These are phyloP conservation scores for Dicycla oo DNA, from an alignment of 2,888 invertebrate species.

Conservation along the genomic window DNA sequence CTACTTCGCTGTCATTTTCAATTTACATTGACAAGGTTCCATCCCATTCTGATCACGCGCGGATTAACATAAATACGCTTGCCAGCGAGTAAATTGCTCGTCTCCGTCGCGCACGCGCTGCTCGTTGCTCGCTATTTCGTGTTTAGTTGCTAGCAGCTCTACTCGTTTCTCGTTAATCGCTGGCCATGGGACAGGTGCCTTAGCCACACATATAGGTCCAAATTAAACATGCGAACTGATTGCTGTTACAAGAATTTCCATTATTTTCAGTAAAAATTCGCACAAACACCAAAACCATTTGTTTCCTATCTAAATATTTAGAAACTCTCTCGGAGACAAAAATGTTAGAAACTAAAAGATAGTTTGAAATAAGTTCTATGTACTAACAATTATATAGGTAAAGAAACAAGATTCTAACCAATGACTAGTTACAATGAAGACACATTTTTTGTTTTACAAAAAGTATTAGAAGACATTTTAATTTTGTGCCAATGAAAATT, in stretches of 20 bases:
- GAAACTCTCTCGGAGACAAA: constrained; percentile 59
- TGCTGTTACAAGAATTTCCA: neutral
- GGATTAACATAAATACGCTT: too few species aligned
- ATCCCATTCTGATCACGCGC: too few species aligned
- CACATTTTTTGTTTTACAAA: constrained; percentile 51
- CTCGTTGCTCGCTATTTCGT: neutral
- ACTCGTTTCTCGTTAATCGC: too few species aligned
- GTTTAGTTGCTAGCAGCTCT: neutral
- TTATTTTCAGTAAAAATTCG: constrained; percentile 36
- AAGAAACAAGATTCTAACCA: constrained; percentile 36
- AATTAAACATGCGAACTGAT: neutral
- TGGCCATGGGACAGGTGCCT: too few species aligned
- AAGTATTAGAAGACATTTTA: constrained; percentile 50
- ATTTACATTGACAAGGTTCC: too few species aligned
- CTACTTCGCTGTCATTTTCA: too few species aligned
- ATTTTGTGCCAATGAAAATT: constrained; percentile 54
- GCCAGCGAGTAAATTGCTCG: neutral
- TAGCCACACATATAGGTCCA: neutral
- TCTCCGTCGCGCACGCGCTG: neutral
- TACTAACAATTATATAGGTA: constrained; percentile 39
- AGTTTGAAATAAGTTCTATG: constrained; percentile 36
- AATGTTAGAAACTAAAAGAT: constrained; percentile 40
- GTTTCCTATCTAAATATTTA: constrained; percentile 65
- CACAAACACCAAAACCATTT: constrained; percentile 56
- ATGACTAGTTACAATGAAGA: constrained; percentile 50